A percentile compares a stretch with the other conserved stretches of the same genome.
These are phyloP conservation scores for Agrotis puta DNA, from an alignment of 2,888 invertebrate genomes.

Conservation along the genomic window DNA sequence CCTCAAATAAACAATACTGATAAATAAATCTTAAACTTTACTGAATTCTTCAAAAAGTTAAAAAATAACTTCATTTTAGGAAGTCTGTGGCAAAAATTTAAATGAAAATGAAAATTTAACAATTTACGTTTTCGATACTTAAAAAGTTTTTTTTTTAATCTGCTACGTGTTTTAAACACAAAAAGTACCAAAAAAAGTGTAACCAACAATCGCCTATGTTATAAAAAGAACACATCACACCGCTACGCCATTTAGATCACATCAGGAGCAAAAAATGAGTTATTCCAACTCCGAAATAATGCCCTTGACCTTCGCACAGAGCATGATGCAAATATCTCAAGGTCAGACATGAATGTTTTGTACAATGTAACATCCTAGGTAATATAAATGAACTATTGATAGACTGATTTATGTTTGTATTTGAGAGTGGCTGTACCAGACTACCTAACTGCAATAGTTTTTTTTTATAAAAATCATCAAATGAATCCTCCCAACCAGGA, in stretches of 20 bases:
- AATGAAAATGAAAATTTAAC: no score
- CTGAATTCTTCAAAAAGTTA: no score
- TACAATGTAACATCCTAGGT: constrained; percentile 9
- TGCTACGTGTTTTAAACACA: no score
- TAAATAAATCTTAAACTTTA: no score
- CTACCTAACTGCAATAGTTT: neutral
- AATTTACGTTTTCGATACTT: no score
- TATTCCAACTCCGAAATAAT: constrained; percentile 19
- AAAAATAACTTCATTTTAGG: no score
- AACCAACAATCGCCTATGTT: neutral
- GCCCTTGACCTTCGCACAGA: constrained; percentile 39
- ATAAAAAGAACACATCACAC: neutral
- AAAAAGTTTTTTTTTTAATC: no score
- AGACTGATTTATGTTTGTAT: neutral
- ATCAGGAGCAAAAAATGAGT: constrained; percentile 29
- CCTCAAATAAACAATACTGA: no score
- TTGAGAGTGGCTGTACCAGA: neutral
- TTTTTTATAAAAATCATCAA: no score
- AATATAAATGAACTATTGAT: constrained; percentile 1
- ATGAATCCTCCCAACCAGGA: no score
- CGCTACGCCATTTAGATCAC: constrained; percentile 3
- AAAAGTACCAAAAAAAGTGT: neutral
- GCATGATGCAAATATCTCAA: constrained; percentile 42
- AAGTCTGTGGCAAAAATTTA: no score
- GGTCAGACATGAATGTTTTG: constrained; percentile 31